Base-by-base conservation (phyloP, 2,888 invertebrate genomes). In the Trachelus troglodyta region DNA sequence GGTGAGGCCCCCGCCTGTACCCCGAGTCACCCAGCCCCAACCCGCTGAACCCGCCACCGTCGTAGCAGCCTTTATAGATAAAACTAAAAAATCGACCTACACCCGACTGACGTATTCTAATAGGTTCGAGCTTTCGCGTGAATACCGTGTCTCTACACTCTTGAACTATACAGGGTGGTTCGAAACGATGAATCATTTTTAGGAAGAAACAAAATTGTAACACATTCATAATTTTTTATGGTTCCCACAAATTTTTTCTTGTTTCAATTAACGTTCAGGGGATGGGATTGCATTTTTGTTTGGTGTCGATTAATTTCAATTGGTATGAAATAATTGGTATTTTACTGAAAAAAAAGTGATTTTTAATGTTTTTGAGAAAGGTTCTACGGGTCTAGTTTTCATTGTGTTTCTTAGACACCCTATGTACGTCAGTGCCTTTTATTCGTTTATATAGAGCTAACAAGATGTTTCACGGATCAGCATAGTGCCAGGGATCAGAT, bases 401-500 rank as follows among this genome's bases (percentile, higher is more conserved):
- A 56, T 56, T 23, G 40, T 71, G 30, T 9, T n/a, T 71, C 30
- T 71, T 23, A 33, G 33, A 71, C 71, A 71, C 71, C 71, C 71
- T 33, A 23, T 56, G 23, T 71, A 71, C 12, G 11, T 12, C 74
- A 73, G 74, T 79, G 78, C 80, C 73, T 81, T 85, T 85, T 81
- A 83, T 85, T 84, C 86, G 82, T 86, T 85, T 86, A 82, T 82
- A 84, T 82, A 80, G 84, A 87, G 87, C 87, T 90, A 90, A 90
- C 89, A 88, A 89, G 90, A 89, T 88, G 88, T 90, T 89, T 90
- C 89, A 89, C 88, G 89, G 88, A 89, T 90, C 89, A 87, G 81
- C 87, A 82, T 88, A 86, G 87, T 85, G 87, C 84, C 87, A 81
- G 85, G 83, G 87, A 89, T 90, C 86, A 84, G 86, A 88, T 86